Evolutionary conservation across 2,113 vertebrate species (phyloP), one percentile per base, ranked within the genome.

Genomic region (human (Homo sapiens)): DNA sequence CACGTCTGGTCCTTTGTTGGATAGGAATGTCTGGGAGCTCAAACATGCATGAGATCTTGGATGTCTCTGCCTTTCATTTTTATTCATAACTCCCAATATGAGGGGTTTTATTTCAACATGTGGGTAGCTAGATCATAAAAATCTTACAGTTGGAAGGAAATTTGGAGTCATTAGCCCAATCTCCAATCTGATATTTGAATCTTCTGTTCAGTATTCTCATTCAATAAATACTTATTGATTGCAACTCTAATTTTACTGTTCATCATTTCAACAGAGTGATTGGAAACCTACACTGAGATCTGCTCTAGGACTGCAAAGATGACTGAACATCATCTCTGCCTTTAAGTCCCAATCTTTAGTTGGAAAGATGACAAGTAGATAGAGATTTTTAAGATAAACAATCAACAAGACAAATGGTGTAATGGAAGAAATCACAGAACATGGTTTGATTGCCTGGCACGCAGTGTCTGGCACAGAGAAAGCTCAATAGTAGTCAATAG

Each of bases 211-310:
- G 11, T 64, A 75, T 90, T 93, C 38, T 84, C 38, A 80, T 84
- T 85, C 55, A 93, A 88, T 40, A 83, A 61, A 32, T 87, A 81
- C 38, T 83, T 64, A 76, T 76, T 95, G 57, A 59, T 57, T 92
- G 52, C 23, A 66, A 81, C 61, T 20, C 40, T 72, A 57, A 92
- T 35, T 11, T 52, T 59, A 64, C 7, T 22, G 6, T 55, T 64
- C 5, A 52, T 38, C 2, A 5, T 48, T 59, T 79, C 20, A 43
- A 48, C 13, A 66, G 52, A 17, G n/a, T 66, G 50, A 25, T 4
- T 75, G 55, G 59, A 22, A 70, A 87, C 2, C 38, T 52, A 72
- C 20, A 13, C 1, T 4, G 43, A 70, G 10, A 59, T n/a, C n/a
- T 20, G 13, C 11, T 57, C 18, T 22, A 30, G 23, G 27, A 32